Base-by-base conservation (phyloP, 2,113 vertebrate species). In the Mungos mungo region DNA sequence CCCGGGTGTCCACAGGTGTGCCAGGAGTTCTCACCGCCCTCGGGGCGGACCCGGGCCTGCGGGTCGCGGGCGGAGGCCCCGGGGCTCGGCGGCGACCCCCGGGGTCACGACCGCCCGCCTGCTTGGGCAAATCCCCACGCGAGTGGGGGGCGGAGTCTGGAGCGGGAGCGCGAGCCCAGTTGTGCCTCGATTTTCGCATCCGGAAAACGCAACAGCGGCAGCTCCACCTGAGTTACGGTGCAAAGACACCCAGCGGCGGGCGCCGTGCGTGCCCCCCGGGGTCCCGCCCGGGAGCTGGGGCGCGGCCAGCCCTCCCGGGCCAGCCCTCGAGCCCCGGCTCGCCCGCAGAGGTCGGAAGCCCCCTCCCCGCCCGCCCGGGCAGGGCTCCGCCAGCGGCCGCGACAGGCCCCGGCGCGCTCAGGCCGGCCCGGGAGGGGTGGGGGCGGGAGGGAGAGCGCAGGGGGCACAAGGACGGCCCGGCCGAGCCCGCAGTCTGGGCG, bases 401-500 rank as follows among this genome's bases (percentile, higher is more conserved):
- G 2, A 60, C 88, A 84, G 77, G 95, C 33, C 84, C 60, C 1
- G 41, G 90, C 47, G 33, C 9, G 82, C 74, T 60, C 74, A 8
- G 27, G 84, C 45, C 23, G 4, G 18, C 82, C n/a, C 54, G 6
- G n/a, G n/a, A n/a, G n/a, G n/a, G n/a, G n/a, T n/a, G n/a, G 38
- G 6, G 33, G 35, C 29, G 3, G 21, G 29, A 16, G 18, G 6
- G 13, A 3, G n/a, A 18, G 5, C 4, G 3, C 38, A 13, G 33
- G 35, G 13, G 23, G 57, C 18, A 11, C 41, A 9, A 16, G 54
- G 60, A 74, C 2, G 21, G 47, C 47, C 33, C 0, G 12, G 79
- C 13, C 2, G 2, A 0, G 21, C 10, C 7, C 0, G 0, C 29
- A n/a, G 15, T 50, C 21, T 19, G n/a, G 23, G 15, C 41, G 3